These are phyloP conservation scores for Julus scanicus DNA, from an alignment of 2,888 invertebrate species.

Conservation along the genomic window DNA sequence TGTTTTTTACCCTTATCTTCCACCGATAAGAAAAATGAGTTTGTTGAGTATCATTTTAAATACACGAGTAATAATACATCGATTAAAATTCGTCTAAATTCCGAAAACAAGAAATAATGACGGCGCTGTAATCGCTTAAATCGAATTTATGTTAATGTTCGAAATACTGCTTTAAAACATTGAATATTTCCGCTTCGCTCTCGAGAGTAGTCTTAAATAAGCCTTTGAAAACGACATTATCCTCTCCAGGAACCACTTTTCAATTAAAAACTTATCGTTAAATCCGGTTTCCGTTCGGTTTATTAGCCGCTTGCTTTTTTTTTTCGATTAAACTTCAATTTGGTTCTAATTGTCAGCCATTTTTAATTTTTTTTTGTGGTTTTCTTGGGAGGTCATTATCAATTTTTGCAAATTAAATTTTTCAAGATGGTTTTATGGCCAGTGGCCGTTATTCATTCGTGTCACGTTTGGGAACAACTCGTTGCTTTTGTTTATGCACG, in stretches of 20 bases:
- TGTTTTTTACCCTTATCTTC: neutral
- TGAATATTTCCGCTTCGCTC: conserved; percentile 10
- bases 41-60: neutral
- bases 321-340: neutral
- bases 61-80: too few species aligned
- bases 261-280: neutral
- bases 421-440: neutral
- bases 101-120: too few species aligned
- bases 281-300: conserved; percentile 21
- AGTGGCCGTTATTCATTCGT: neutral
- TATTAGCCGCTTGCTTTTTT: neutral
- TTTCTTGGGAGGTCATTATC: neutral
- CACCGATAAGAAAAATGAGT: neutral
- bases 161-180: neutral
- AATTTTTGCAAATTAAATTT: conserved; percentile 11
- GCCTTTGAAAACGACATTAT: conserved; percentile 1
- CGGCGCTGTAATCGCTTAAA: neutral
- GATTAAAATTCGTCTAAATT: neutral
- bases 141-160: neutral
- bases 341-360: neutral
- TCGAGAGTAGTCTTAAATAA: neutral
- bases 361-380: neutral
- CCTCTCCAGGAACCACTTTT: conserved; percentile 15
- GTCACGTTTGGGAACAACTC: neutral
- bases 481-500: too few species aligned